Conservation (phyloP, 2,113 vertebrate species). For the human region GRCh38 chr14:40067001-40067500, state of each 20-base stretch:
- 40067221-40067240: conserved; percentile 27
- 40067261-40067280: background rate
- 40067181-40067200: background rate
- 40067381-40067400: background rate
- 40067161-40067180: background rate
- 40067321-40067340: background rate
- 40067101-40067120: background rate
- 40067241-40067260: background rate
- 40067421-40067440: background rate
- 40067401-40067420: background rate
- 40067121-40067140: background rate
- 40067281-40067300: background rate
- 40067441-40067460: background rate
- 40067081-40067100: background rate
- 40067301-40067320: background rate
- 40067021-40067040: background rate
- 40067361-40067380: background rate
- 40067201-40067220: background rate
- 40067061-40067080: background rate
- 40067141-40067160: background rate
- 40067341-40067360: background rate
- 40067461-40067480: background rate
- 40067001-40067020: background rate
- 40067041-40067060: background rate
- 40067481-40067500: background rate